Base-by-base conservation (phyloP, 2,797 vertebrate genomes). In the Sebastes wilsoni region DNA sequence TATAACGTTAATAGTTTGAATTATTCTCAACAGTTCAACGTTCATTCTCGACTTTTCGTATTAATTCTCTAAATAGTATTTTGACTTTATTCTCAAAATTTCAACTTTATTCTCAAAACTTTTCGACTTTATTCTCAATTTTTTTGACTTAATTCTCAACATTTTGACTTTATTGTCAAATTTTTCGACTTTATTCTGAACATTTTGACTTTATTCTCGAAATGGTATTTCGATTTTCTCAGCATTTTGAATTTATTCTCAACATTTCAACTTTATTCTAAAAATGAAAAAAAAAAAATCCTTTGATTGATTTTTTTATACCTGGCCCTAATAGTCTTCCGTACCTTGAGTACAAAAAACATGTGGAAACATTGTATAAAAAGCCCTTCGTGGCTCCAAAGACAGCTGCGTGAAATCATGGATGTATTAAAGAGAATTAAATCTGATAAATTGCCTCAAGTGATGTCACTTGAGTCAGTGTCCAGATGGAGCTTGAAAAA, bases 1-100 rank as follows among this genome's bases (percentile, higher is more conserved):
- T 38, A 14, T 0, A 20, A 32, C 30, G 1, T 0, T 12, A 22
- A n/a, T 22, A 13, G 60, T 22, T 62, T 2, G 0, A 58, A 38
- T 38, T 38, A 1, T 38, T 38, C 36, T 38, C 0, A 38, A 38
- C 13, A 38, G 7, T 14, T 22, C 4, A 55, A 25, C 22, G 1
- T 56, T 25, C 38, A 16, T 42, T 42, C 38, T 38, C 1, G 14
- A 55, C 11, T 0, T 55, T 55, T 55, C 10, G 2, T 55, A 42
- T 22, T 55, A 12, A 42, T 42, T 42, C 38, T 42, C 38, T 0
- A 12, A 2, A 38, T 38, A 0, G 2, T 36, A 13, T 36, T 36
- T 36, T 36, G 12, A 36, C 36, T 36, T 13, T 36, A 36, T 36
- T 36, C 34, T 34, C 32, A 13, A 32, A 5, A 13, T 38, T 13